Conservation (phyloP, 2,113 vertebrate species). For the Fukomys damarensis region DNA sequence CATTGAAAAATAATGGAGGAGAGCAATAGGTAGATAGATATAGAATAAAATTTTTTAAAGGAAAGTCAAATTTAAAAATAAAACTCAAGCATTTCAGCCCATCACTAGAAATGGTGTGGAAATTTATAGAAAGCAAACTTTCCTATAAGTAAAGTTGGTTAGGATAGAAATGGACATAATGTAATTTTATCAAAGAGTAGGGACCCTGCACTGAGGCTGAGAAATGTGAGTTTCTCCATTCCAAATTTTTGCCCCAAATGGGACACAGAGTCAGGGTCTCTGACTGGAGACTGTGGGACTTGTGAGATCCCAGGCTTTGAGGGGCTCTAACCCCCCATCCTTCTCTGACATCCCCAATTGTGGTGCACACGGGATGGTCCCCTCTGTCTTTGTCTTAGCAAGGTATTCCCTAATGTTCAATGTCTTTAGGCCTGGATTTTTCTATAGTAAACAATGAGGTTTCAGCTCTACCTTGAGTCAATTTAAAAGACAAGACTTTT, state of each 20-base stretch:
- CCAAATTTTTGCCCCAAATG: rapidly evolving
- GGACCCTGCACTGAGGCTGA: rapidly evolving
- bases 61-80: background rate
- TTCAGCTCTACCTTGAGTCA: background rate
- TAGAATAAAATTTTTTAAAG: background rate
- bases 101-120: too few relatives aligned
- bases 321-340: rapidly evolving
- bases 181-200: background rate
- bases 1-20: background rate
- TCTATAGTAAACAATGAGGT: background rate
- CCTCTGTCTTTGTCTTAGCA: background rate
- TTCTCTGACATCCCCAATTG: rapidly evolving
- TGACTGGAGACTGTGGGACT: rapidly evolving
- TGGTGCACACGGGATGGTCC: rapidly evolving
- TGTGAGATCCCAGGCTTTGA: rapidly evolving
- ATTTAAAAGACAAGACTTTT: background rate
- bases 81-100: background rate
- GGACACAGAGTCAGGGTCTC: too few relatives aligned
- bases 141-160: background rate
- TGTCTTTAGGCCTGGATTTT: background rate
- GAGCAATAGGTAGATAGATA: background rate
- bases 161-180: background rate
- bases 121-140: background rate
- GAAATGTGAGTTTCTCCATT: background rate
- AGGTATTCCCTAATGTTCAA: background rate